These are phyloP conservation scores for Chaetodon auriga DNA, from an alignment of 2,113 vertebrate species.

Conservation along the genomic window DNA sequence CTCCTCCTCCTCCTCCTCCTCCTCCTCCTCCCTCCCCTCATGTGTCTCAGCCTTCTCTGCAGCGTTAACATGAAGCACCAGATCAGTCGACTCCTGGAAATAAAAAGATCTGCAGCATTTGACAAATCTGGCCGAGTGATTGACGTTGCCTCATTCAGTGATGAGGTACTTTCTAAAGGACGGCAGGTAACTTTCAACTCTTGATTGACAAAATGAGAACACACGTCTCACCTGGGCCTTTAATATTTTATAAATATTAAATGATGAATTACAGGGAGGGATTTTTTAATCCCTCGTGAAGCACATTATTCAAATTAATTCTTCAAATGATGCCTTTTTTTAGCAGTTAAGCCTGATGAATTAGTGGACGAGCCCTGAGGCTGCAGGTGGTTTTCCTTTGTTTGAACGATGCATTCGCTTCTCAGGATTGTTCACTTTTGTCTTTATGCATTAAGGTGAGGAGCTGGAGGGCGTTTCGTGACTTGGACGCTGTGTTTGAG, in stretches of 20 bases:
- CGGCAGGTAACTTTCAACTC: slow-evolving; percentile 6
- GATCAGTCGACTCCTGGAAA: no score
- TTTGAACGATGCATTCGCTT: neutral
- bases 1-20: no score
- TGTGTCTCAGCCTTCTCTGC: no score
- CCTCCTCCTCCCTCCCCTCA: no score
- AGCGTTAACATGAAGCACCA: no score
- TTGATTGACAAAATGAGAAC: slow-evolving; percentile 26
- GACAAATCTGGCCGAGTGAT: neutral
- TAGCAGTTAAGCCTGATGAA: neutral
- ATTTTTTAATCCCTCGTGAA: neutral
- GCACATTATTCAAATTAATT: neutral
- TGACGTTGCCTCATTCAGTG: neutral
- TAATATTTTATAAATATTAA: neutral
- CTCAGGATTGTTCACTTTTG: neutral
- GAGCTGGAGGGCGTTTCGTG: no score
- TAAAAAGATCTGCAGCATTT: neutral
- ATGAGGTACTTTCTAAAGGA: neutral
- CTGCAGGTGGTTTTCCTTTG: neutral
- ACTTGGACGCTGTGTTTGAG: no score
- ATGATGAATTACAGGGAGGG: neutral
- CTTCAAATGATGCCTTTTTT: neutral
- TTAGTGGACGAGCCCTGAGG: neutral
- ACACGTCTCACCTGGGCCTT: neutral
- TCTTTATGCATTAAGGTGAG: neutral